A percentile compares a stretch with the other conserved stretches of the same genome.
These are phyloP conservation scores for Siderastrea siderea DNA, from an alignment of 92 coral and sea anemone genomes.

Conservation along the genomic window DNA sequence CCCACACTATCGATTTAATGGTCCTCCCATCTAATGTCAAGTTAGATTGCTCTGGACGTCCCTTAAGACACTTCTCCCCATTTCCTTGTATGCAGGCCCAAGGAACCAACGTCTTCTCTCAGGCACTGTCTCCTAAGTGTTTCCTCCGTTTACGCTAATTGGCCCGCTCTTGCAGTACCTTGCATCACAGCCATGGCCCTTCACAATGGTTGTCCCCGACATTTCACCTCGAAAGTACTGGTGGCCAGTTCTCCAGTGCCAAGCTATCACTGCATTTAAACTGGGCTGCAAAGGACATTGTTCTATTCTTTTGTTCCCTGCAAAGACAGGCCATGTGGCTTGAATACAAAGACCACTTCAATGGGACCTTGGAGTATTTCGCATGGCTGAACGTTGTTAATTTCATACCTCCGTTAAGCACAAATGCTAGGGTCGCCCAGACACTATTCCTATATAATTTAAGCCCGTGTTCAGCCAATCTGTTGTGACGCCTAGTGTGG, in stretches of 20 bases:
- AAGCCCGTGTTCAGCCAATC: no score
- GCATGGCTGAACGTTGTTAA: not conserved
- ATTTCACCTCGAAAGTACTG: slow-evolving; percentile 46
- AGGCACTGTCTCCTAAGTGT: slow-evolving; percentile 30
- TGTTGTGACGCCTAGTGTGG: no score
- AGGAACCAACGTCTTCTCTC: slow-evolving; percentile 54
- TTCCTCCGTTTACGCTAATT: slow-evolving; percentile 24
- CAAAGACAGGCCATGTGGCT: not conserved
- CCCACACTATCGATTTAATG: no score
- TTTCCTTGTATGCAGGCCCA: not conserved
- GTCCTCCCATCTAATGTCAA: no score
- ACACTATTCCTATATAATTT: no score
- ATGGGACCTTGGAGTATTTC: slow-evolving; percentile 70
- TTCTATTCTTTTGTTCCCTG: slow-evolving; percentile 40
- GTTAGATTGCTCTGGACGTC: not conserved
- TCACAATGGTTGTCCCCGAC: slow-evolving; percentile 52
- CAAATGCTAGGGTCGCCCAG: no score
- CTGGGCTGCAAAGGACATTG: slow-evolving; percentile 45
- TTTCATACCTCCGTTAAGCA: no score
- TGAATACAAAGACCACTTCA: slow-evolving; percentile 50
- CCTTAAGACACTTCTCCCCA: no score
- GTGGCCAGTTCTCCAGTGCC: slow-evolving; percentile 52
- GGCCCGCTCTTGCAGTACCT: slow-evolving; percentile 60
- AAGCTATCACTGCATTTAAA: slow-evolving; percentile 19
- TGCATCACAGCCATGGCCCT: slow-evolving; percentile 1